These are phyloP conservation scores for Psettodes erumei DNA, from an alignment of 2,113 vertebrate species.

Conservation along the genomic window DNA sequence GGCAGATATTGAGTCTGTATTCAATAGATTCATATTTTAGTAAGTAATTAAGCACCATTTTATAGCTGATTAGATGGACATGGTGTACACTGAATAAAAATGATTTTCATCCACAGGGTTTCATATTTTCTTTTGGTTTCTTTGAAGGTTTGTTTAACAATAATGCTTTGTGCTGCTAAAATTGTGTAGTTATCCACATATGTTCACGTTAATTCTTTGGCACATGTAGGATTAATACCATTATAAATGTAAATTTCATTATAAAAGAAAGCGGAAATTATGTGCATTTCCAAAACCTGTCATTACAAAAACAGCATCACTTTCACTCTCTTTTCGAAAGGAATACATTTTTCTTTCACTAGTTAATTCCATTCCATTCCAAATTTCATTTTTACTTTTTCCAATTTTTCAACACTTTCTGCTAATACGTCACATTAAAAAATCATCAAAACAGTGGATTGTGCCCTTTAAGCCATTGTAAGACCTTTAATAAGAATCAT, in stretches of 20 bases:
- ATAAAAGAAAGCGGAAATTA: background rate
- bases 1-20: constrained; percentile 51
- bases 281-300: background rate
- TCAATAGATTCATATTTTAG: constrained; percentile 62
- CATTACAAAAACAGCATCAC: background rate
- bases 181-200: background rate
- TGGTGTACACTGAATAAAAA: constrained; percentile 25
- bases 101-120: background rate
- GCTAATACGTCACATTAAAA: background rate
- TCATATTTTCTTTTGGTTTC: constrained; percentile 4
- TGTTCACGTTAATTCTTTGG: background rate
- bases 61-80: constrained; percentile 50
- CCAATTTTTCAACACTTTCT: background rate
- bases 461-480: background rate
- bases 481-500: background rate
- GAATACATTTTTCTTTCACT: background rate
- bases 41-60: constrained; percentile 57
- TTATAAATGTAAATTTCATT: background rate
- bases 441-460: background rate
- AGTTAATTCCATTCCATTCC: no score
- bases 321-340: background rate
- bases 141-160: constrained; percentile 1
- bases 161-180: background rate
- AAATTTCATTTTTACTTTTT: no score
- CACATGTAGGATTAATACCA: no score